phyloP scores from a whole-genome alignment of 2,888 invertebrate genomes.

The Tanytarsus gracilentus region DNA sequence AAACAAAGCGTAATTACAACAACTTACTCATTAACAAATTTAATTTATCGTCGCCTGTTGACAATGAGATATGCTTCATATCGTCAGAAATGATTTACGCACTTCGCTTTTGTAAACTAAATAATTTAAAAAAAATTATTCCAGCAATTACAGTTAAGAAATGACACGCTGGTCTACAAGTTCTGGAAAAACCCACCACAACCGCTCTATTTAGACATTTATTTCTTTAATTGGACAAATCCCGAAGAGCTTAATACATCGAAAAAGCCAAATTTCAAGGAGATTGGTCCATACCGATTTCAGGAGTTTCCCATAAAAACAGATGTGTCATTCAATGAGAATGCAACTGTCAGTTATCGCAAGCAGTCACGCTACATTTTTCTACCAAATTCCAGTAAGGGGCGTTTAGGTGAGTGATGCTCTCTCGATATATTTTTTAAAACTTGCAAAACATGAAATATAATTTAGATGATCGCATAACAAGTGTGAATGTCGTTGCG shows the following conservation, averaged over 20 bases:
- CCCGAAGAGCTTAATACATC: constrained; percentile 48
- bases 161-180: constrained; percentile 48
- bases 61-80: too few species aligned
- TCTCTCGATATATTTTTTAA: too few species aligned
- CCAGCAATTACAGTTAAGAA: constrained; percentile 51
- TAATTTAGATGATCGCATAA: constrained; percentile 60
- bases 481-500: constrained; percentile 66
- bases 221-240: constrained; percentile 65
- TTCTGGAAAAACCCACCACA: constrained; percentile 56
- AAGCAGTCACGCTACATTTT: constrained; percentile 61
- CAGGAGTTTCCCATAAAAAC: constrained; percentile 54
- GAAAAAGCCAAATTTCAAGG: constrained; percentile 43
- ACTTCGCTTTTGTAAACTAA: neutral
- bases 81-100: neutral
- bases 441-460: too few species aligned
- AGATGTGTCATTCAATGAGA: constrained; percentile 57
- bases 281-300: constrained; percentile 50
- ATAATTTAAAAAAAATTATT: constrained; percentile 27
- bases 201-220: constrained; percentile 51
- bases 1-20: too few species aligned
- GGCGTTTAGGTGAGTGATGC: too few species aligned
- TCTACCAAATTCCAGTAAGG: constrained; percentile 55
- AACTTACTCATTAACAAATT: too few species aligned
- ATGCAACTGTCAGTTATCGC: constrained; percentile 63
- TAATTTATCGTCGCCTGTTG: too few species aligned